phyloP scores from a whole-genome alignment of 2,888 invertebrate genomes.

The Emmelina monodactyla region DNA sequence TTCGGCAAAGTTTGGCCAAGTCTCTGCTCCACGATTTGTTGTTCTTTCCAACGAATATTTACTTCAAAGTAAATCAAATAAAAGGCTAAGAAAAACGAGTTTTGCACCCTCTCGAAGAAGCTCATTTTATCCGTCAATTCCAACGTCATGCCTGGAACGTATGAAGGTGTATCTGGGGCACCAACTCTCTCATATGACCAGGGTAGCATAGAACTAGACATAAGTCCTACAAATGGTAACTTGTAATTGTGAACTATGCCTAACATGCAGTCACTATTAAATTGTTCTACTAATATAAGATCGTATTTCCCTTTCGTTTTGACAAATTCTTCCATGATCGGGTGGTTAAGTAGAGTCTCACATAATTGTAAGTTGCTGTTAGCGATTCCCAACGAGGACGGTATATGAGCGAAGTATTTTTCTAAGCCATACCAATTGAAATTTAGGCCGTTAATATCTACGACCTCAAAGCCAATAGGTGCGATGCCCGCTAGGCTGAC shows the following conservation, averaged over 20 bases:
- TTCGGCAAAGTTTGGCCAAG: conserved; percentile 34
- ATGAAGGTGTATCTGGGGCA: conserved; percentile 44
- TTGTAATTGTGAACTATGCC: conserved; percentile 43
- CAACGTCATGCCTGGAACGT: conserved; percentile 31
- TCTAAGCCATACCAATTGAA: conserved; percentile 18
- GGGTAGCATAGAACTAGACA: conserved; percentile 37
- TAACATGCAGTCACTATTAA: conserved; percentile 55
- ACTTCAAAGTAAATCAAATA: conserved; percentile 26
- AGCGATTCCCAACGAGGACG: conserved; percentile 19
- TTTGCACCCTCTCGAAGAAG: conserved; percentile 44
- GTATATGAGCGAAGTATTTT: conserved; percentile 19
- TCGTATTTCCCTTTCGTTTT: conserved; percentile 40
- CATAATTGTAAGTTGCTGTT: conserved; percentile 26
- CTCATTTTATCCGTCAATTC: conserved; percentile 34
- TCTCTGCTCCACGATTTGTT: conserved; percentile 27
- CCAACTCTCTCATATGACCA: conserved; percentile 39
- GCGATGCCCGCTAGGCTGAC: conserved; percentile 25
- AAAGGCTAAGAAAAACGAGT: conserved; percentile 27
- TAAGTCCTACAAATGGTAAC: conserved; percentile 40
- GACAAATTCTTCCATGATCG: conserved; percentile 29
- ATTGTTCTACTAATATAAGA: conserved; percentile 50
- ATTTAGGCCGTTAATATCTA: conserved; percentile 25
- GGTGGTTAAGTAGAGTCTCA: conserved; percentile 23
- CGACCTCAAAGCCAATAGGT: conserved; percentile 25
- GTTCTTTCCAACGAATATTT: conserved; percentile 24